A percentile compares a stretch with the other conserved stretches of the same genome.
Conservation (phyloP, 2,113 vertebrate species). For the Monarcha castaneiventris region DNA sequence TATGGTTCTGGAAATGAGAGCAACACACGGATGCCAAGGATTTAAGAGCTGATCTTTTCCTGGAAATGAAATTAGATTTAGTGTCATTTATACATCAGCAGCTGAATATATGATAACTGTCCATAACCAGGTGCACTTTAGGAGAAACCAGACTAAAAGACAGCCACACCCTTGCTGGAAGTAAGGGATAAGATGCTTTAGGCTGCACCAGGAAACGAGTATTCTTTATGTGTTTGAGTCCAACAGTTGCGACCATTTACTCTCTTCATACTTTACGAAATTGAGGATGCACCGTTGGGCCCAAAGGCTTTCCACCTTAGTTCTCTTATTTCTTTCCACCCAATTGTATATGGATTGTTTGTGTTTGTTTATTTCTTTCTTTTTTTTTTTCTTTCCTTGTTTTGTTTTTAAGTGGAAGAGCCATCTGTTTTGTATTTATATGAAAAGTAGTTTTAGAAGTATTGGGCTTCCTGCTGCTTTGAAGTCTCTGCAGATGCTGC, state of each 20-base stretch:
- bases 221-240: neutral
- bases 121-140: neutral
- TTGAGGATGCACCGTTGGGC: neutral
- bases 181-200: neutral
- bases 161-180: neutral
- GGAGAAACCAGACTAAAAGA: neutral
- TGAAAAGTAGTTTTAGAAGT: neutral
- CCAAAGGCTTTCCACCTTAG: neutral
- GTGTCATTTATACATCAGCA: neutral
- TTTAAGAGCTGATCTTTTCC: neutral
- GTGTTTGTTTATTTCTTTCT: neutral
- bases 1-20: neutral
- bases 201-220: neutral
- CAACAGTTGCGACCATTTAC: neutral
- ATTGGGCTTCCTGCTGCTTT: neutral
- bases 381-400: neutral
- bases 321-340: neutral
- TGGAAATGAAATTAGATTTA: neutral
- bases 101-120: neutral
- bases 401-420: neutral
- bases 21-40: neutral
- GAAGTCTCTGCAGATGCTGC: neutral
- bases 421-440: neutral
- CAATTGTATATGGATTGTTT: neutral
- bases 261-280: neutral